Conservation (phyloP, 2,113 vertebrate genomes). For the Sceloporus undulatus region DNA sequence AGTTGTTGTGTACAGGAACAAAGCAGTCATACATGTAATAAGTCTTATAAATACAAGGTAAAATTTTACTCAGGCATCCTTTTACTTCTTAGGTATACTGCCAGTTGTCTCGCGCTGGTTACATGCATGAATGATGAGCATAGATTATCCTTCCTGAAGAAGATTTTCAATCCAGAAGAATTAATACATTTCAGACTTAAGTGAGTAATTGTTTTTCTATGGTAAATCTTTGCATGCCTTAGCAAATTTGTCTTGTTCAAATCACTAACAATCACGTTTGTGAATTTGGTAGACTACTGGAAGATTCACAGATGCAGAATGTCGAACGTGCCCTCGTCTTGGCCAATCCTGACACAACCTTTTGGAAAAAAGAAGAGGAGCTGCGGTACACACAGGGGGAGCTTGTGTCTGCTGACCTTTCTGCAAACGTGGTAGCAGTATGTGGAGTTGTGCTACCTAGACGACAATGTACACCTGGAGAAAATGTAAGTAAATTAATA, state of each 20-base stretch:
- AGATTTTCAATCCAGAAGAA: slow-evolving; percentile 90
- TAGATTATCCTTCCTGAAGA: slow-evolving; percentile 91
- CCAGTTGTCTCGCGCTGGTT: slow-evolving; percentile 92
- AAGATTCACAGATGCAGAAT: slow-evolving; percentile 88
- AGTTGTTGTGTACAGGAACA: not conserved
- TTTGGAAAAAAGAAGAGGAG: slow-evolving; percentile 85
- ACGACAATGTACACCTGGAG: slow-evolving; percentile 61
- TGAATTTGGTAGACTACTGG: slow-evolving; percentile 81
- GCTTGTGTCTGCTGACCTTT: slow-evolving; percentile 88
- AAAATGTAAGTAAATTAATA: slow-evolving; percentile 77
- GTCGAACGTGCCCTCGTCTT: slow-evolving; percentile 89
- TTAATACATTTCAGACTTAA: slow-evolving; percentile 92
- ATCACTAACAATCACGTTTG: slow-evolving; percentile 18
- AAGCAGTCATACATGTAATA: not conserved
- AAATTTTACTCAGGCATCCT: slow-evolving; percentile 32
- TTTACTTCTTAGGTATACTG: slow-evolving; percentile 86
- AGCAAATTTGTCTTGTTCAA: slow-evolving; percentile 11
- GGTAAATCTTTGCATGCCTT: not conserved
- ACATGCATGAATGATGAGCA: slow-evolving; percentile 96
- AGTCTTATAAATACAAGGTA: slow-evolving; percentile 18
- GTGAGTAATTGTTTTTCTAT: slow-evolving; percentile 76
- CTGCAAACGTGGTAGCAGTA: slow-evolving; percentile 85
- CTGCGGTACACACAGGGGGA: slow-evolving; percentile 82
- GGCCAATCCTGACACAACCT: slow-evolving; percentile 83
- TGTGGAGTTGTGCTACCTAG: slow-evolving; percentile 91